These are phyloP conservation scores for Platysteira castanea DNA, from an alignment of 2,113 vertebrate genomes.

Conservation along the genomic window DNA sequence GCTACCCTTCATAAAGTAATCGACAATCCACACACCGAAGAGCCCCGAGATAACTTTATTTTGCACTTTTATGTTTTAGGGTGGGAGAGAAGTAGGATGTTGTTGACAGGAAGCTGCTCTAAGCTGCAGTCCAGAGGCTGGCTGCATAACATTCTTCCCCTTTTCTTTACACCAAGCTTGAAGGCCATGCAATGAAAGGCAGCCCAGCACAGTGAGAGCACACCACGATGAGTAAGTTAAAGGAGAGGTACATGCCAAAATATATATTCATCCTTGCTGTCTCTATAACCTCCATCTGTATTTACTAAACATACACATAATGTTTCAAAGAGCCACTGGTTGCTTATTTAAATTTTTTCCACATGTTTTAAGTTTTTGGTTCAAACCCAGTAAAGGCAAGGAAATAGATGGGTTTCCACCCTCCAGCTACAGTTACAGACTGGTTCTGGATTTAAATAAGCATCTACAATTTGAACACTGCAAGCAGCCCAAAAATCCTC, in stretches of 20 bases:
- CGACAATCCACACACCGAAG: background rate
- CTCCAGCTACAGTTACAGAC: slow-evolving; percentile 41
- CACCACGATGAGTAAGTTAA: background rate
- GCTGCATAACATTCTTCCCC: background rate
- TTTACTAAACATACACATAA: slow-evolving; percentile 32
- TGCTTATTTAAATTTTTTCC: slow-evolving; percentile 54
- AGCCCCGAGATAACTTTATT: background rate
- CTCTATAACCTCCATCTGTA: background rate
- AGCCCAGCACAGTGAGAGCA: background rate
- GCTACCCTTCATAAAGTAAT: background rate
- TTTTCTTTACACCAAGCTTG: background rate
- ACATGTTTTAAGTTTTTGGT: slow-evolving; percentile 27
- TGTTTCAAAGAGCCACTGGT: background rate
- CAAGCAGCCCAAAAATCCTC: background rate
- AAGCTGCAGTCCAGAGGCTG: background rate
- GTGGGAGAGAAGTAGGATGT: background rate
- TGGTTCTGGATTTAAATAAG: slow-evolving; percentile 37
- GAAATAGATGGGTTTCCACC: slow-evolving; percentile 52
- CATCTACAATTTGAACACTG: slow-evolving; percentile 21
- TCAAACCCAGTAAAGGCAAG: background rate
- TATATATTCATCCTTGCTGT: background rate
- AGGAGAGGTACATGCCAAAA: background rate
- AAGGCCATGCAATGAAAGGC: background rate
- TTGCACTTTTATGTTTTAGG: background rate
- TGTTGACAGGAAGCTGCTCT: background rate